These are phyloP conservation scores for Peromyscus maniculatus DNA, from an alignment of 2,113 vertebrate species.

Conservation along the genomic window DNA sequence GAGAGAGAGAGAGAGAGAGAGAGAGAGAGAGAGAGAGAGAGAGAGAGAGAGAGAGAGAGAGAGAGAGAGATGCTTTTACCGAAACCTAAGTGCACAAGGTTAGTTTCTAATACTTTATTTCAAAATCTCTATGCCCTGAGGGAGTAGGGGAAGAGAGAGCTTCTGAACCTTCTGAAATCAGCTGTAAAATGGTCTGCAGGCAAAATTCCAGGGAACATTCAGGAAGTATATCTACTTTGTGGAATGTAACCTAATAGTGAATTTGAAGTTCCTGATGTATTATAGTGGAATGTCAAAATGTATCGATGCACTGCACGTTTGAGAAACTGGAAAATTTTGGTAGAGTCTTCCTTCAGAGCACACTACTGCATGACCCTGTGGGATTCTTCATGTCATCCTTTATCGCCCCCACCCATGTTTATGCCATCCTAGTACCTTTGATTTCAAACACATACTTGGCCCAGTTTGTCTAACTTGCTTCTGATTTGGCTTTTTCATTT, in stretches of 20 bases:
- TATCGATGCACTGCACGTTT: not conserved
- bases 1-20: no score
- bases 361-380: not conserved
- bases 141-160: rapidly evolving
- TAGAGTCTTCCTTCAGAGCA: not conserved
- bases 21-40: no score
- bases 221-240: not conserved
- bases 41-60: no score
- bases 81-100: not conserved
- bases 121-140: not conserved
- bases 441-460: not conserved
- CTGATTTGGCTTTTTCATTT: no score
- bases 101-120: not conserved
- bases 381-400: not conserved
- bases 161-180: not conserved
- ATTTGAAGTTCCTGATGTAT: not conserved
- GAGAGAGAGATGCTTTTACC: not conserved
- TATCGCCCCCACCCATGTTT: no score
- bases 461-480: not conserved
- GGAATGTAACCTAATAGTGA: not conserved
- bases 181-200: not conserved
- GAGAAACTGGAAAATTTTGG: not conserved
- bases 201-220: not conserved
- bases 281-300: not conserved
- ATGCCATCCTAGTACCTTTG: not conserved